Base-by-base conservation (phyloP, 1,140 invertebrate genomes). In the Calycopis cecrops region DNA sequence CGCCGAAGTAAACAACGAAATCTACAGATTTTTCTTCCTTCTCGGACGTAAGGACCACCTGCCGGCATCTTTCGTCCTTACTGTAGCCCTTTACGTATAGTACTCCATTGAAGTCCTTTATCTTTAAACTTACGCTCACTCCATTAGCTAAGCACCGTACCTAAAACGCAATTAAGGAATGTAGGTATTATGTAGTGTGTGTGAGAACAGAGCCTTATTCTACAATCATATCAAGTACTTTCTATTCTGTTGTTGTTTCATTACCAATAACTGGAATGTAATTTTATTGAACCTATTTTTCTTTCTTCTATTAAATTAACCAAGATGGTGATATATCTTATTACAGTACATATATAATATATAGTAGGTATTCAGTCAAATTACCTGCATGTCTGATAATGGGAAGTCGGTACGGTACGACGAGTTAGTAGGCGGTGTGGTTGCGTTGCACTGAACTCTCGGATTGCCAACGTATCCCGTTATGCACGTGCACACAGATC, bases 21-120 rank as follows among this genome's bases (percentile, higher is more conserved):
- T 94, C 93, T 72, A 97, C 93, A 0, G 91, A 92, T 58, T 89
- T 89, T 35, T 92, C 90, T 37, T 90, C 87, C 12, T 92, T 90
- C 65, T 93, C 91, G 9, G 93, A 90, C 59, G 94, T 87, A 12
- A 93, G 93, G 6, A 97, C 92, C 0, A 96, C 91, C 44, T 93
- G 89, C 63, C 96, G 90, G 81, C 97, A 98, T 47, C 96, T 90
- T 74, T 96, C 94, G 67, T 98, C 95, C 78, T 97, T 97, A 72
- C 95, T 97, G 76, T 97, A 95, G 9, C 96, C 96, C 88, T 98
- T 98, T 0, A 98, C 97, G 68, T 98, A 98, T 0, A 98, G 86
- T 1, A 98, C 93, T 3, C 97, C 97, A 66, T 97, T 96, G 76
- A 97, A 98, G 44, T 93, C 94, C 65, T 93, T 91, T 35, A 97